Evolutionary conservation across 2,113 vertebrate species (phyloP), one percentile per base, ranked within the genome.

Genomic region (Crotalus viridis): DNA sequence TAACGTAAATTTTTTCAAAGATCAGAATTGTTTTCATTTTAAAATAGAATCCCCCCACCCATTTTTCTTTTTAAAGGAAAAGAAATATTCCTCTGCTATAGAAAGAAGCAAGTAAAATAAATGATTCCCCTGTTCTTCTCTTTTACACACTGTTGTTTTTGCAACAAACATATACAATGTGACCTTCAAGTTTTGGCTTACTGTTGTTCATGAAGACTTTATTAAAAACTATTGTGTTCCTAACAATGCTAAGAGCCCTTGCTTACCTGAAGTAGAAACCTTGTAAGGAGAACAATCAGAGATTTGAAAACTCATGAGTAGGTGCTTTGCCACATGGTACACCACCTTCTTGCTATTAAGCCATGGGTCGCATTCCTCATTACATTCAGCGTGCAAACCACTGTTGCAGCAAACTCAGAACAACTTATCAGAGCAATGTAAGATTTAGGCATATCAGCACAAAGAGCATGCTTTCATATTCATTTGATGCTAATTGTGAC

Each of bases 11-110:
- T 3, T 96, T 97, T 96, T 95, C 94, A 89, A 96, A 95, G 94
- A 95, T 94, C 94, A 95, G 96, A 96, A 94, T 95, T 95, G 92
- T 97, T 97, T 94, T 95, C 55, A 93, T 19, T 96, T 97, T 91
- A 96, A 96, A 90, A 96, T 46, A 95, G 94, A 97, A 96, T 95
- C 94, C 94, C 95, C 89, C 91, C 95, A 88, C 91, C 90, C 95
- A 88, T 91, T 97, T 95, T 96, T 97, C 91, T 90, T 95, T 93
- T 90, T 33, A 59, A 85, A 54, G 51, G 33, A 93, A 94, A 94
- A 93, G 88, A 93, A 97, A 92, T 94, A 57, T 85, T 22, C 55
- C 92, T 95, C 94, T 94, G 92, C 96, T 95, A 93, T 88, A 93
- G 95, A 92, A 64, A 95, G 86, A 94, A 96, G 97, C 96, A 97